Conservation (phyloP, 1,140 invertebrate species). For the Zaprionus nigranus region DNA sequence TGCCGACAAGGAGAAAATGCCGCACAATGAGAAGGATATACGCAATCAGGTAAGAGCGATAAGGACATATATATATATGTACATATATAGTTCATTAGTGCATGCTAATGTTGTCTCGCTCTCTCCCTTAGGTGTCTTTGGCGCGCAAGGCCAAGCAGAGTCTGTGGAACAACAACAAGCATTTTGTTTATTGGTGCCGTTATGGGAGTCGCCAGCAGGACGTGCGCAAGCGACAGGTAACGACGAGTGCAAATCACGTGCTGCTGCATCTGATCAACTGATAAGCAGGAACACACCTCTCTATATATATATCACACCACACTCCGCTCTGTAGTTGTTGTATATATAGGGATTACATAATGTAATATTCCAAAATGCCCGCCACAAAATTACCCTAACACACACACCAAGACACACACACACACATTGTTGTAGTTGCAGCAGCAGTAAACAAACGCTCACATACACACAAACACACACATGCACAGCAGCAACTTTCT, state of each 20-base stretch:
- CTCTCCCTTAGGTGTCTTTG: constrained; percentile 66
- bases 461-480: constrained; percentile 32
- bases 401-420: constrained; percentile 24
- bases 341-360: constrained; percentile 35
- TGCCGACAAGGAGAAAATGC: constrained; percentile 87
- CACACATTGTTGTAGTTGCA: constrained; percentile 60
- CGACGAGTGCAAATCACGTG: constrained; percentile 77
- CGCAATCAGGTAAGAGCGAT: constrained; percentile 86
- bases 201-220: constrained; percentile 88
- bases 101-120: neutral
- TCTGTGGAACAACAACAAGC: constrained; percentile 88
- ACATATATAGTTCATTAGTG: neutral
- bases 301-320: constrained; percentile 2
- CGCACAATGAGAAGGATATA: constrained; percentile 88
- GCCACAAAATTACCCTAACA: constrained; percentile 34
- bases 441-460: constrained; percentile 43
- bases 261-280: constrained; percentile 76
- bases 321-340: neutral
- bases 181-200: constrained; percentile 89
- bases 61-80: neutral
- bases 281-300: constrained; percentile 48
- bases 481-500: constrained; percentile 5
- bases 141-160: constrained; percentile 82
- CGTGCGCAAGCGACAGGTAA: constrained; percentile 88
- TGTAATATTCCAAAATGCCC: constrained; percentile 46